phyloP scores from a whole-genome alignment of 2,888 invertebrate species.

The Dione vanillae region DNA sequence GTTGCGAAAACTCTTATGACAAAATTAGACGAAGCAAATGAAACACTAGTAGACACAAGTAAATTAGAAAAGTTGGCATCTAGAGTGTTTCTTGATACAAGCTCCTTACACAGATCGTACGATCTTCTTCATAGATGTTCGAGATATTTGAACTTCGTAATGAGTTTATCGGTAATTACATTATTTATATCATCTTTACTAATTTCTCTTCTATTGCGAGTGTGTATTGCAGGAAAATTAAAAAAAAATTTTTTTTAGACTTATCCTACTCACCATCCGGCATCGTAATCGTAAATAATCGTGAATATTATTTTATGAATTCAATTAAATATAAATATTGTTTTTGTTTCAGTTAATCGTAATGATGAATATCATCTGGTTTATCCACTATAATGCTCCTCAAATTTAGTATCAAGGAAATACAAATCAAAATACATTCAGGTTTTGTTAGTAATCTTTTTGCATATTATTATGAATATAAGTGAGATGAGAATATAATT shows the following conservation, averaged over 20 bases:
- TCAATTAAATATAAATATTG: too few species aligned
- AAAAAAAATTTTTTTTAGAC: too few species aligned
- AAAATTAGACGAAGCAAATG: neutral
- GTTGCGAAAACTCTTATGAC: slow-evolving; percentile 29
- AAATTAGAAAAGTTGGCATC: slow-evolving; percentile 59
- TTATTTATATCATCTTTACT: neutral
- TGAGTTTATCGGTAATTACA: slow-evolving; percentile 64
- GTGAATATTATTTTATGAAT: too few species aligned
- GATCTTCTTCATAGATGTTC: slow-evolving; percentile 67
- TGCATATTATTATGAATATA: neutral
- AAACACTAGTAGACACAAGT: slow-evolving; percentile 3
- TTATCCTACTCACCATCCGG: too few species aligned
- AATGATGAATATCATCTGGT: slow-evolving; percentile 63
- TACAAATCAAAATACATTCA: slow-evolving; percentile 50
- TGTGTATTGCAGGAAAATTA: too few species aligned
- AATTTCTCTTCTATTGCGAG: neutral
- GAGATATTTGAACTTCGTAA: slow-evolving; percentile 63
- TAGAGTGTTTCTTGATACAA: slow-evolving; percentile 58
- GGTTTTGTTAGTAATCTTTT: neutral
- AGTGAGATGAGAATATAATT: neutral
- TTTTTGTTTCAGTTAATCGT: slow-evolving; percentile 60
- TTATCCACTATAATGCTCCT: slow-evolving; percentile 63
- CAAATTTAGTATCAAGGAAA: slow-evolving; percentile 57
- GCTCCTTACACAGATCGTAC: slow-evolving; percentile 62
- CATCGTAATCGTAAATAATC: too few species aligned